A percentile compares a stretch with the other conserved stretches of the same genome.
phyloP scores from a whole-genome alignment of 1,140 invertebrate genomes.

The Achroia grisella region DNA sequence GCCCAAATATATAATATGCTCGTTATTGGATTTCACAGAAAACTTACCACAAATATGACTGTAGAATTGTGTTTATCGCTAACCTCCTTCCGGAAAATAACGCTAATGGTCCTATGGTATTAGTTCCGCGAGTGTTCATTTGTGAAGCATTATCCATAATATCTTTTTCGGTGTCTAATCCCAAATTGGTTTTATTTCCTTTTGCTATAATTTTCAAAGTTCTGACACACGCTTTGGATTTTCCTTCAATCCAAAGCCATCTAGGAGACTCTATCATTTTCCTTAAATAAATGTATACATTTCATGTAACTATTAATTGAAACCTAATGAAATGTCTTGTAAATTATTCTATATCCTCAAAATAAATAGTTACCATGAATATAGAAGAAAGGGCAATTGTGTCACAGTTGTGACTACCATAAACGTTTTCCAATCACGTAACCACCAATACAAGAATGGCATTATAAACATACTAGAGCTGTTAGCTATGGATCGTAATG shows the following conservation, averaged over 20 bases:
- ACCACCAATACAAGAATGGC: constrained; percentile 75
- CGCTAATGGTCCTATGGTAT: constrained; percentile 64
- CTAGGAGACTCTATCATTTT: constrained; percentile 77
- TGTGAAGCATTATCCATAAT: constrained; percentile 28
- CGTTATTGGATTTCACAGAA: constrained; percentile 46
- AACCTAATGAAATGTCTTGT: too few species aligned
- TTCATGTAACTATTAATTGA: too few species aligned
- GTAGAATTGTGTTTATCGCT: constrained; percentile 70
- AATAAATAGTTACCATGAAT: constrained; percentile 37
- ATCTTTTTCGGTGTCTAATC: constrained; percentile 39
- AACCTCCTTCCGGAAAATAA: constrained; percentile 75
- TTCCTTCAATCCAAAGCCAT: constrained; percentile 79
- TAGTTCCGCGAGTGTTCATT: constrained; percentile 34
- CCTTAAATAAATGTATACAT: constrained; percentile 35
- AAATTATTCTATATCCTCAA: too few species aligned
- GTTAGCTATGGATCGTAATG: constrained; percentile 45
- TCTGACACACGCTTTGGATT: constrained; percentile 73
- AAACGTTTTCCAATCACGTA: constrained; percentile 74
- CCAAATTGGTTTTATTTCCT: constrained; percentile 75
- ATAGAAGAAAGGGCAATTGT: constrained; percentile 48
- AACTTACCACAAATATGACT: constrained; percentile 63
- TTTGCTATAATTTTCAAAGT: constrained; percentile 77
- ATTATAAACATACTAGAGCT: constrained; percentile 73
- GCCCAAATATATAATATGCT: too few species aligned
- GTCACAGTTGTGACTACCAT: constrained; percentile 65